Evolutionary conservation across 2,113 vertebrate genomes (phyloP), one percentile per base, ranked within the genome.

Genomic region (Saguinus imperator): DNA sequence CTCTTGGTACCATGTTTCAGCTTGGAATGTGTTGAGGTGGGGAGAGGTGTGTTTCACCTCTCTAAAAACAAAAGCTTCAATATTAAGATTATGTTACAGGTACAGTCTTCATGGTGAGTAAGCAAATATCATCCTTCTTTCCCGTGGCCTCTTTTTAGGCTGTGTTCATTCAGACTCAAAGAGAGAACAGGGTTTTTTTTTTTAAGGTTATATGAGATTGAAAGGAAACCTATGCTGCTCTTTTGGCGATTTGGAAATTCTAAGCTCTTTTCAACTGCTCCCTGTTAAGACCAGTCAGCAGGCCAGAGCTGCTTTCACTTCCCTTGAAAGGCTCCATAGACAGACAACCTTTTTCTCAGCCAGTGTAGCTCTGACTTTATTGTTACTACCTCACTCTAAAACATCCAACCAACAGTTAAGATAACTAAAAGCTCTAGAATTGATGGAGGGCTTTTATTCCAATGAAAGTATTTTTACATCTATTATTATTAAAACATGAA

Each of bases 381-480:
- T 79, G 14, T 80, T 37, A 43, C 18, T 52, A 1, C 58, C 58
- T 70, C 8, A 61, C 5, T 79, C 48, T 77, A 61, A 73, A 68
- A 23, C 27, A 58, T 64, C 21, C 73, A 93, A 61, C 57, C 88
- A 79, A 88, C 40, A 91, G 52, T 93, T 57, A 64, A 6, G 3
- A 48, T 55, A 43, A 68, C 79, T 45, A 43, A 77, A 92, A 85
- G n/a, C 73, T 13, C 52, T 61, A 75, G 81, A 64, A 27, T 94
- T 81, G 66, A n/a, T 83, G 25, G 57, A 68, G 9, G 66, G 43
- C 48, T 96, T 97, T 68, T 40, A 92, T 92, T 90, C 85, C 70
- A 45, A 58, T 68, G 45, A 35, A 92, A 75, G 32, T 75, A 66
- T 66, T 90, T 92, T 95, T 89, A 66, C 45, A 68, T 57, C 68